Base-by-base conservation (phyloP, 1,140 invertebrate species). In the Lordiphosa stackelbergi region DNA sequence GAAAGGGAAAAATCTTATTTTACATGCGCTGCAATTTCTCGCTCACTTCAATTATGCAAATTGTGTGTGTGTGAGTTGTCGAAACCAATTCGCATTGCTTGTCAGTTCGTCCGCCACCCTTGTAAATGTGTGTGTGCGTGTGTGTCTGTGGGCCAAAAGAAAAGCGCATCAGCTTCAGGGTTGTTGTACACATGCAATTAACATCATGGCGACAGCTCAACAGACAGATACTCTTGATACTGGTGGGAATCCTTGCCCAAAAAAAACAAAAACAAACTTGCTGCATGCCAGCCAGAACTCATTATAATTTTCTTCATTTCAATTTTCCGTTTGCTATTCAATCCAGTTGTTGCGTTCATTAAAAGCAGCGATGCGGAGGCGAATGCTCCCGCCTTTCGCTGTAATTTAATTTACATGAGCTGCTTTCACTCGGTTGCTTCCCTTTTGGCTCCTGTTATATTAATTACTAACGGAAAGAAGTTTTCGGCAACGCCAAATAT, bases 11-110 rank as follows among this genome's bases (percentile, higher is more conserved):
- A 75, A 64, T 75, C 71, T 71, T 72, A 75, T 79, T 79, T 71
- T 79, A 79, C 53, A 83, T 83, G 75, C 68, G 13, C 75, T 79
- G 75, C 75, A 79, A 75, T 79, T 83, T 75, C 77, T 69, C 77
- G 75, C 77, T 75, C 75, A 72, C 75, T 79, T 79, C 75, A 79
- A 79, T 79, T 79, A 79, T 79, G 75, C 68, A 79, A 79, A 79
- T 79, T 71, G 77, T 83, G 56, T 83, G 16, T 16, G 77, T 81
- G 75, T 75, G 28, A 31, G 28, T 31, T 31, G 75, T 79, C 66
- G 77, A 71, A 64, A 79, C 77, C 77, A 68, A 79, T 79, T 75
- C 77, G 55, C 71, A 79, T 51, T 70, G 62, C 66, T 53, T 66
- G 66, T 51, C 66, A 66, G 66, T 48, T 64, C 61, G 51, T 65